Base-by-base conservation (phyloP, 2,797 vertebrate genomes). In the Gila robusta region DNA sequence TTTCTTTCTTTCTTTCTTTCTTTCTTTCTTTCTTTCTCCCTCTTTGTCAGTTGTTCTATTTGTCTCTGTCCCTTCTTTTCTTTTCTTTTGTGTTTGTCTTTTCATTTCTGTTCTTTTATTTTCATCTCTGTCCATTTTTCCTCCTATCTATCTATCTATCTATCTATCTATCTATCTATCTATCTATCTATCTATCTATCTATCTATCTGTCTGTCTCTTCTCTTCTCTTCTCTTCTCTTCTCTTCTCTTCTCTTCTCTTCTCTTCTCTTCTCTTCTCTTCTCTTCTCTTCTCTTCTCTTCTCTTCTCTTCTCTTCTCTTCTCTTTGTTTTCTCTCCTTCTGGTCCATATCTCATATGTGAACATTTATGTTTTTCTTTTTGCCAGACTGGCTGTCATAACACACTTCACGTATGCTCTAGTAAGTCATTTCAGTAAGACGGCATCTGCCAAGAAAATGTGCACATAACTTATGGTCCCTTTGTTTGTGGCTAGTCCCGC, bases 301-400 rank as follows among this genome's bases (percentile, higher is more conserved):
- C 4, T 52, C 28, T 14, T 35, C 3, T 11, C 35, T 21, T 35
- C 11, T 80, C 16, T 26, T 67, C 11, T n/a, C 28, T 26, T 5
- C 28, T 6, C 19, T 74, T 19, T 56, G 17, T 67, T 49, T 88
- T 54, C 11, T 32, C 28, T 21, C 6, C n/a, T 66, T 35, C 44
- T 54, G 32, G 16, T 39, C 19, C 64, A 80, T 85, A 80, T 72
- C 39, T 83, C 73, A 83, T 44, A 69, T 62, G 73, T 47, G 77
- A 80, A 85, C 83, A 79, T 79, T 67, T 87, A 64, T 79, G 86
- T 82, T 83, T 64, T 54, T 67, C 67, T 79, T 78, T 79, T 83
- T 56, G 21, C 81, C 74, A 78, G 79, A 83, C 66, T 64, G 32
- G 16, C 84, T 81, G 69, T 86, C 84, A 86, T 67, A 74, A 81